Evolutionary conservation across 2,888 invertebrate species (phyloP), one percentile per base, ranked within the genome.

Genomic region (Drosophila yooni): DNA sequence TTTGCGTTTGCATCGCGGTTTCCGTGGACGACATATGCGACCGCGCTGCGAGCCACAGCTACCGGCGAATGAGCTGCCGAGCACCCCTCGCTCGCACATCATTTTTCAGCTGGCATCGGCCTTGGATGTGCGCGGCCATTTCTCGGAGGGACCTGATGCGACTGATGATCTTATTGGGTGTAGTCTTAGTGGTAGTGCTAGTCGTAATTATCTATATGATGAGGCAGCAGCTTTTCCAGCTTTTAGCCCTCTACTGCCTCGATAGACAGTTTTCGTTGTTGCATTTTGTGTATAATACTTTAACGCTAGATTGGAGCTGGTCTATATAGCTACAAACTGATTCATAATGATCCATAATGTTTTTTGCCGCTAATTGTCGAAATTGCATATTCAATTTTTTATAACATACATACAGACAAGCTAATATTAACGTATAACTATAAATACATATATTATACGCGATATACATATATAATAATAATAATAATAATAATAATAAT

Each of bases 11-110:
- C 99, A 99, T 94, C 95, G 98, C 77, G 96, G 96, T 69, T 96
- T 96, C 93, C 95, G 97, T 91, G 96, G 97, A 73, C 96, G 97
- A n/a, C 96, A 96, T 90, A 97, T 96, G 93, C 95, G 97, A 91
- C 97, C 98, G 18, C 95, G 97, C 54, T 96, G 96, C 87, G 96
- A 97, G 89, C 98, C 98, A 38, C 95, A 96, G 29, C 94, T 99
- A 81, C 98, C 98, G 31, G 97, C 97, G 87, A 95, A 95, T 57
- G 98, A 98, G 79, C 94, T 99, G 18, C 94, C 70, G 97, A 97
- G 84, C 97, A 98, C 91, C 96, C 97, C 8, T 94, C 95, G 50
- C 94, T 95, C 96, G 74, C 95, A 96, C 90, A 95, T 97, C 81
- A 95, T 98, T 62, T 94, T 97, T 88, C 98, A 98, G 90, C 94